Conservation (phyloP, 2,888 invertebrate species). For the Latrodectus hesperus region DNA sequence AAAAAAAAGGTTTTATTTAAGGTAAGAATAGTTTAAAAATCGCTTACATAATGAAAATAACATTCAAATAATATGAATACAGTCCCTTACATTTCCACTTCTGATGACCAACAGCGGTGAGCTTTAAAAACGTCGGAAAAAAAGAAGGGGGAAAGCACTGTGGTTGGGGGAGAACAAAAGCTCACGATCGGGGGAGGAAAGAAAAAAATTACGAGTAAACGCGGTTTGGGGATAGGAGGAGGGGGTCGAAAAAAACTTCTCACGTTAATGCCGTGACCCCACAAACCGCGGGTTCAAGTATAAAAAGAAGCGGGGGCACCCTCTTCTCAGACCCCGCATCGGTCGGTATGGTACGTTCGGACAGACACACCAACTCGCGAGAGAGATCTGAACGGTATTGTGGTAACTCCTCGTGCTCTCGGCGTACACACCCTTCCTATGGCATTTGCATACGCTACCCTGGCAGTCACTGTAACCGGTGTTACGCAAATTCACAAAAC, state of each 20-base stretch:
- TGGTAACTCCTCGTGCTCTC: no score
- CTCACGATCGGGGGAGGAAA: conserved; percentile 14
- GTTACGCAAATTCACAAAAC: not conserved
- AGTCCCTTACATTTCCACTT: no score
- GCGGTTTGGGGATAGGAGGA: not conserved
- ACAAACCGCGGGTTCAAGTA: conserved; percentile 5
- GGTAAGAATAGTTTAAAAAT: no score
- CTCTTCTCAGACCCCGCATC: not conserved
- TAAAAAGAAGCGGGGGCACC: not conserved
- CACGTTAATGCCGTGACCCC: conserved; percentile 5
- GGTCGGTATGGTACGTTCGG: not conserved
- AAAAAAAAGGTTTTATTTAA: no score
- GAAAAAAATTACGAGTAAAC: conserved; percentile 5
- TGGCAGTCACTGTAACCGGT: not conserved
- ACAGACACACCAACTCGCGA: not conserved
- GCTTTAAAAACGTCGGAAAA: conserved; percentile 8
- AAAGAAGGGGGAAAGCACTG: not conserved
- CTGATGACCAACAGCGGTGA: conserved; percentile 15
- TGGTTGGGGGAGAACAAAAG: conserved; percentile 4
- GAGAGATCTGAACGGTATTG: not conserved
- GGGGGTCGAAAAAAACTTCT: not conserved
- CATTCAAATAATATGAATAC: no score
- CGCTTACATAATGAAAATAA: no score
- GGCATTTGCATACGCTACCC: not conserved
- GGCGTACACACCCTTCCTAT: not conserved